Evolutionary conservation across 2,888 invertebrate genomes (phyloP), one percentile per base, ranked within the genome.

Genomic region (Drepanosiphum platanoidis): DNA sequence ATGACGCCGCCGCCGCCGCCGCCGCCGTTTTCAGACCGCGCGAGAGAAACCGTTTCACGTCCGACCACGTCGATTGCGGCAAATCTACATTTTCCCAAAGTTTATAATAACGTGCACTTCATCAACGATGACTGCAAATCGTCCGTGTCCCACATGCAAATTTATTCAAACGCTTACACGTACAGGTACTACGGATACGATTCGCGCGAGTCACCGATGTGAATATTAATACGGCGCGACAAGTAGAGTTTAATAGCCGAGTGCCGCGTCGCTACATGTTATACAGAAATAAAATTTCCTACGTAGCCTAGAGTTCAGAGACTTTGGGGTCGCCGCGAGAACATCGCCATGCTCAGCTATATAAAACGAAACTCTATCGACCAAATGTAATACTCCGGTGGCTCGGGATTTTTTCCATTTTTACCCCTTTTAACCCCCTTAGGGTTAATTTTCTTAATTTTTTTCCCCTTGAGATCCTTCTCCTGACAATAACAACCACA

Each of bases 171-270:
- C 30, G 30, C 9, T 7, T 34, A 39, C n/a, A 7, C 42, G 11
- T 42, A 42, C 7, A 42, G 1, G 42, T 42, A 13, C 9, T 42
- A 8, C 42, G 8, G 15, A 46, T 46, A 15, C 2, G 1, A 8
- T 52, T 22, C 52, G 36, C 61, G 18, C 39, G 39, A 64, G 22
- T 77, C 18, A 11, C 30, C 39, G 66, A 42, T 66, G 18, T 32
- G 66, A 42, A 78, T 78, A 78, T 78, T 78, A 42, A 66, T n/a
- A 15, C 8, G 5, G 30, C 9, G 64, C 61, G 77, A 61, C 39
- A 27, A 61, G 77, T 39, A 1, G 36, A 61, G 30, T 77, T 27
- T 61, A 61, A 77, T 77, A 61, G 27, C 27, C n/a, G 27, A 61
- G 46, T 36, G 18, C 1, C 58, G 8, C 2, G n/a, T n/a, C 74